Evolutionary conservation across 1,140 invertebrate genomes (phyloP).

Genomic region (Eupeodes corollae): DNA sequence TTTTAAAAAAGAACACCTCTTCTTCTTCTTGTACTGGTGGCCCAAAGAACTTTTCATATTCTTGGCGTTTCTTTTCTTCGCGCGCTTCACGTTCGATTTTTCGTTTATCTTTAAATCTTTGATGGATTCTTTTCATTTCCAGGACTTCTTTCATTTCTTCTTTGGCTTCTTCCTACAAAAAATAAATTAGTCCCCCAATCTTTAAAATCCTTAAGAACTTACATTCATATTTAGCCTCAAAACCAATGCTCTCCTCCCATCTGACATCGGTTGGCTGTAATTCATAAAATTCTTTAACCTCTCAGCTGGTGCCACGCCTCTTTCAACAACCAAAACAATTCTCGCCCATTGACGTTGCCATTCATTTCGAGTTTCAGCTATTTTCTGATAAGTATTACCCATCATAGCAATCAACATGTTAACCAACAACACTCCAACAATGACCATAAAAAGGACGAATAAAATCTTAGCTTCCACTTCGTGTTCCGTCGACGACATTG

Average conservation of each 20-base stretch:
- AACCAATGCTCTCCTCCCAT: slow-evolving; percentile 75
- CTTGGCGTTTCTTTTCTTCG: slow-evolving; percentile 20
- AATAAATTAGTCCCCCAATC: neutral
- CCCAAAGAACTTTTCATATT: slow-evolving; percentile 35
- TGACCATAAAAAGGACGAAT: slow-evolving; percentile 92
- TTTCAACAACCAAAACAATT: slow-evolving; percentile 91
- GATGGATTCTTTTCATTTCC: slow-evolving; percentile 79
- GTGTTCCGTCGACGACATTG: slow-evolving; percentile 79
- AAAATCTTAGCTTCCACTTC: slow-evolving; percentile 79
- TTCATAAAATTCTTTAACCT: slow-evolving; percentile 70
- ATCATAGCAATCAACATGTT: slow-evolving; percentile 99
- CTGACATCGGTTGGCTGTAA: slow-evolving; percentile 94
- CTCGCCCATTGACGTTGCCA: slow-evolving; percentile 98
- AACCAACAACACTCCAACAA: slow-evolving; percentile 87
- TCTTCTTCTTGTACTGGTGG: slow-evolving; percentile 15
- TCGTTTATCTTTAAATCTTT: slow-evolving; percentile 58
- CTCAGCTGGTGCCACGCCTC: slow-evolving; percentile 81
- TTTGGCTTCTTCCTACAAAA: slow-evolving; percentile 71
- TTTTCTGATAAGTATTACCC: slow-evolving; percentile 98
- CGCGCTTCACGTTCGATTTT: slow-evolving; percentile 35
- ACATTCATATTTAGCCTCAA: slow-evolving; percentile 73
- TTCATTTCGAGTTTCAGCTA: slow-evolving; percentile 92
- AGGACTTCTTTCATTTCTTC: slow-evolving; percentile 89
- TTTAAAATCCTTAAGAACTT: slow-evolving; percentile 19
- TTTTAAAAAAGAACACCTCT: no score